Conservation (phyloP, 2,888 invertebrate genomes). For the Plebejus melissa region DNA sequence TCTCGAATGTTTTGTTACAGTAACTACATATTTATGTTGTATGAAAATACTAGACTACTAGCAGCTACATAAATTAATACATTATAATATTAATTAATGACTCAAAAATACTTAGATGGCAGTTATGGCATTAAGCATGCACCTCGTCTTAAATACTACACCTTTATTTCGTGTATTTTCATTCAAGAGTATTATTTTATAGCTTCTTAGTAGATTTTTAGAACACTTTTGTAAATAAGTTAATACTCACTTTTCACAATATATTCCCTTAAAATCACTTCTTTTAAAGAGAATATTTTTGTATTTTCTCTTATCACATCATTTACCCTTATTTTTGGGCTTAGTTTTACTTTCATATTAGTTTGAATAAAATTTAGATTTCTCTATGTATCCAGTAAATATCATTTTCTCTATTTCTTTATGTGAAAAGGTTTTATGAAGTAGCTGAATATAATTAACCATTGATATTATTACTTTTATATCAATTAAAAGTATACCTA, state of each 20-base stretch:
- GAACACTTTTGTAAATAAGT: neutral
- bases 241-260: neutral
- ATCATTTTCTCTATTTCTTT: neutral
- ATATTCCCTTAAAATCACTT: neutral
- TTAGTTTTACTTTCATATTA: neutral
- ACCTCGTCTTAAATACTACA: neutral
- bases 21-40: neutral
- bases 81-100: slow-evolving; percentile 1
- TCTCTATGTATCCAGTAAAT: too few species aligned
- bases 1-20: neutral
- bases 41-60: neutral
- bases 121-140: neutral
- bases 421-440: neutral
- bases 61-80: neutral
- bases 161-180: neutral
- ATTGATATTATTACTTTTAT: too few species aligned
- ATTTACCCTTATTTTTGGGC: neutral
- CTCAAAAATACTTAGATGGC: slow-evolving; percentile 20
- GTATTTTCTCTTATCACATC: neutral
- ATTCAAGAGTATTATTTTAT: slow-evolving; percentile 2
- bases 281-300: neutral
- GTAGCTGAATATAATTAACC: too few species aligned
- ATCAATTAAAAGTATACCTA: too few species aligned
- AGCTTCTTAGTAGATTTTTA: neutral
- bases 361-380: neutral